Evolutionary conservation across 2,797 vertebrate species (phyloP), one percentile per base, ranked within the genome.

Genomic region (Gymnoscopelus microlampas): DNA sequence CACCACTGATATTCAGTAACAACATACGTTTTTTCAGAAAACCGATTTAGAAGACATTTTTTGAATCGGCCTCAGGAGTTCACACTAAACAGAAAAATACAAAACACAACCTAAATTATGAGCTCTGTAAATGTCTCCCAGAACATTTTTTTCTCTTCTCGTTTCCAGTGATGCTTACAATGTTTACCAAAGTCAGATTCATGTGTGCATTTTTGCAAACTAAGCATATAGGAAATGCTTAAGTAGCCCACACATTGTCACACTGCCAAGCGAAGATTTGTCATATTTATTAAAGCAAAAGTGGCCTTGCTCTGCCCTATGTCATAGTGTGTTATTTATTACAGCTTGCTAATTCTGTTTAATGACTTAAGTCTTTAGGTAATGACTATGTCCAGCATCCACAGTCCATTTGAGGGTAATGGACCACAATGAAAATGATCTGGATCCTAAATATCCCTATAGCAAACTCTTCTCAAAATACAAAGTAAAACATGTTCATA

Each of bases 301-400:
- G 62, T 53, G 47, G 57, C 44, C 61, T 54, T 32, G 48, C 62
- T 75, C 63, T 85, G 79, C 49, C 74, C 26, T 29, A 81, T 80
- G 86, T 80, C 32, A 85, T 78, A 74, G 66, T 53, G 53, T 80
- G 75, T 80, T 86, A 89, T 89, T 86, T 87, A 83, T 74, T 81
- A 66, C 79, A 74, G 75, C 76, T 15, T 70, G 74, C 79, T 81
- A 83, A 87, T 85, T 88, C 83, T 69, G 63, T 69, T 60, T 83
- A 86, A 87, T 84, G 70, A 80, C 74, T 79, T 86, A 48, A 87
- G 83, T 83, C 74, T 70, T 85, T 79, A 70, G 85, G 85, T 83
- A 82, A 82, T 86, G 81, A 74, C 65, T 80, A 47, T 56, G 58
- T 71, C 71, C 76, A 48, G 65, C 73, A 77, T 63, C 58, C 63